Percentiles rank a stretch among this genome's conserved stretches.
Evolutionary conservation across 1,140 invertebrate species (phyloP).

Genomic region (Tetraneura akinire): DNA sequence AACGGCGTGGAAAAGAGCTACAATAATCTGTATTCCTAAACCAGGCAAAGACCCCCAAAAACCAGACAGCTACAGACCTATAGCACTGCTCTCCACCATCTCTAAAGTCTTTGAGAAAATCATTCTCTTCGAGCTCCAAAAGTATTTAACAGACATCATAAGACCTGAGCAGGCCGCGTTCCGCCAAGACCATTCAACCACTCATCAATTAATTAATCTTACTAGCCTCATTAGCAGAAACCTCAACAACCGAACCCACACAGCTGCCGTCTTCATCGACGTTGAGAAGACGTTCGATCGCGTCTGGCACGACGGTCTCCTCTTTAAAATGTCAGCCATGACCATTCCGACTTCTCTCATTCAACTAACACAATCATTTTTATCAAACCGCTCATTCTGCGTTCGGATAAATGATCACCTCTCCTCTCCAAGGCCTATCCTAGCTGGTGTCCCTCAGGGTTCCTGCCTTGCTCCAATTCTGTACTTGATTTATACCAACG

Average conservation of each 20-base stretch:
- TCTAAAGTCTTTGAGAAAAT: neutral
- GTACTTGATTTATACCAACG: neutral
- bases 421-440: neutral
- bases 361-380: neutral
- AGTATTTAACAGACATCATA: neutral
- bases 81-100: neutral
- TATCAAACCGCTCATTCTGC: neutral
- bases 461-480: neutral
- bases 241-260: neutral
- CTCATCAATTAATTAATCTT: neutral
- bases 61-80: neutral
- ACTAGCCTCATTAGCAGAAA: neutral
- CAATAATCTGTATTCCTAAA: neutral
- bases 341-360: neutral
- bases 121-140: neutral
- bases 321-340: slow-evolving; percentile 41
- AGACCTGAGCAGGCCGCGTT: neutral
- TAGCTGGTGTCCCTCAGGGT: neutral
- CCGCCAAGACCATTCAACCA: neutral
- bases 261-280: slow-evolving; percentile 3
- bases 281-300: slow-evolving; percentile 15
- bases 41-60: neutral
- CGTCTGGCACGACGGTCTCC: neutral
- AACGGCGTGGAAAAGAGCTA: neutral
- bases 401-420: neutral